phyloP scores from a whole-genome alignment of 2,888 invertebrate species.

The Phengaris alcon region DNA sequence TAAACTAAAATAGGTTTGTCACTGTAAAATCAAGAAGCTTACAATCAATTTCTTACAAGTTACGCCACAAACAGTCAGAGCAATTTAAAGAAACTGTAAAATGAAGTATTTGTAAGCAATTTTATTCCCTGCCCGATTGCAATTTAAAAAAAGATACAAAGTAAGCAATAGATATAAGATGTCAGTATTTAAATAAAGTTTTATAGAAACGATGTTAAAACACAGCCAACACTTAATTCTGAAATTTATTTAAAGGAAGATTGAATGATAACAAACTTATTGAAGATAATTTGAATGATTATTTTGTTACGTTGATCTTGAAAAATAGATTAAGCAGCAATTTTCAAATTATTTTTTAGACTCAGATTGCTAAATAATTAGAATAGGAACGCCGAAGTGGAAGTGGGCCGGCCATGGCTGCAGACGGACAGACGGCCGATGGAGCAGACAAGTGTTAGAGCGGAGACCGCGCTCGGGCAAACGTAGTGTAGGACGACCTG shows the following conservation, averaged over 20 bases:
- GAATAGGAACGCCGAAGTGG: no score
- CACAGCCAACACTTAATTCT: constrained; percentile 14
- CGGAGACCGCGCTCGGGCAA: no score
- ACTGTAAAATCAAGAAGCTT: no score
- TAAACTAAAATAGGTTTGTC: no score
- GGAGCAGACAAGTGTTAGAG: no score
- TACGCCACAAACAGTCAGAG: no score
- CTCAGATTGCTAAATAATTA: no score
- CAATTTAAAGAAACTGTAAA: background rate
- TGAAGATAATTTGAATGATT: constrained; percentile 53
- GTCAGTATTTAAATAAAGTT: constrained; percentile 2
- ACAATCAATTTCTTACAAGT: no score
- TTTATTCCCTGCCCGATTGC: background rate
- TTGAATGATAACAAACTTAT: constrained; percentile 35
- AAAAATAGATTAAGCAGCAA: constrained; percentile 14
- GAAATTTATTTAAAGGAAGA: constrained; percentile 32
- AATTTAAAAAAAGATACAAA: background rate
- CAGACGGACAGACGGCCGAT: no score
- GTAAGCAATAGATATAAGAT: background rate
- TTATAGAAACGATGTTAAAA: constrained; percentile 13
- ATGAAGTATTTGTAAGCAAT: background rate
- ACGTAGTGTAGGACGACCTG: no score
- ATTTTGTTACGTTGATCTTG: background rate
- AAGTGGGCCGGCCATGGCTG: no score
- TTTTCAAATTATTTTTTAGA: background rate